Conservation (phyloP, 2,113 vertebrate genomes). For the Thalassoma bifasciatum region DNA sequence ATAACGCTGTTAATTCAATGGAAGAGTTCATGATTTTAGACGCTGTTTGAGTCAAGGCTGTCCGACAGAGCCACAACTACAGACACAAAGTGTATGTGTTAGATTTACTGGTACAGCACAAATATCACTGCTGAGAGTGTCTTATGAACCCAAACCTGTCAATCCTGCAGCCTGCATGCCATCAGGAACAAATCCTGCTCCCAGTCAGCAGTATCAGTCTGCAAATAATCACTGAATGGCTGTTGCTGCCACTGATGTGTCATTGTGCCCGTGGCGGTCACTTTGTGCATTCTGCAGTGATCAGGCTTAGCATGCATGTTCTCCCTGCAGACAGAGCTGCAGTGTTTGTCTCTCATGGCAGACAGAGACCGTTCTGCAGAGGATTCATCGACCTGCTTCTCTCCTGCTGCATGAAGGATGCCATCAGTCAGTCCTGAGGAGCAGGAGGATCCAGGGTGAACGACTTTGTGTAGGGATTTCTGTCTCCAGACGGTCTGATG, state of each 20-base stretch:
- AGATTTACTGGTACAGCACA: not conserved
- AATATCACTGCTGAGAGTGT: not conserved
- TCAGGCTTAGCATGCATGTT: conserved; percentile 24
- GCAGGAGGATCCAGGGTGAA: conserved; percentile 3
- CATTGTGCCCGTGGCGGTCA: conserved; percentile 1
- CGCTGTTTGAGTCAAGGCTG: not conserved
- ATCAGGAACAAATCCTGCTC: not conserved
- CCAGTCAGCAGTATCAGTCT: conserved; percentile 33
- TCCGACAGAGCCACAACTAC: not conserved
- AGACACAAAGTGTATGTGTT: not conserved
- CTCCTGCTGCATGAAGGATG: conserved; percentile 22
- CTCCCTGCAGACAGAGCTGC: conserved; percentile 34
- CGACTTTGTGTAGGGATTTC: conserved; percentile 8
- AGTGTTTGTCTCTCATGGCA: conserved; percentile 47
- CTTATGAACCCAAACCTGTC: not conserved
- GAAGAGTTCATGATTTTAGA: not conserved
- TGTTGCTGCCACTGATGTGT: conserved; percentile 8
- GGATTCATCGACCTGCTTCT: conserved; percentile 46
- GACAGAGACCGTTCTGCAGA: conserved; percentile 28
- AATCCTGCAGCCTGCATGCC: conserved; percentile 5
- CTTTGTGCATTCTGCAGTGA: conserved; percentile 34
- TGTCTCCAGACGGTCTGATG: not conserved
- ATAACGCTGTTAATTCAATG: not conserved
- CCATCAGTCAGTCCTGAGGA: conserved; percentile 39
- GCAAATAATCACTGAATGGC: conserved; percentile 46